Conservation (phyloP, 1,140 invertebrate genomes). For the Anadara kagoshimensis region DNA sequence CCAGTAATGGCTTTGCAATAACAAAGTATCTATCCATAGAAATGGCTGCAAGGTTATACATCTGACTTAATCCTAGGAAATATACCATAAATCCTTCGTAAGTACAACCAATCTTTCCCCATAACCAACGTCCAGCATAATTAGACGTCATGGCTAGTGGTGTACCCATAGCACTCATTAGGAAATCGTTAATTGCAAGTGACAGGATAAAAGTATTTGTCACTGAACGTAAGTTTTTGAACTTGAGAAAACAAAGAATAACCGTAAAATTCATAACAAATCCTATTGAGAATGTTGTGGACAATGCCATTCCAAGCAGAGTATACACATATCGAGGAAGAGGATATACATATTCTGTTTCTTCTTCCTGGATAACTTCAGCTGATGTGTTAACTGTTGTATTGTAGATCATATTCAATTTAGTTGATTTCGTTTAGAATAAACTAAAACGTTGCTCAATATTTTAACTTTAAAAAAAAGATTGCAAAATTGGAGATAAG, state of each 20-base stretch:
- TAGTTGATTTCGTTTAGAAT: no score
- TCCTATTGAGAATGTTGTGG: conserved; percentile 15
- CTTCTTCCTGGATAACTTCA: no score
- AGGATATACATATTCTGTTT: no score
- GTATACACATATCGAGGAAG: background rate
- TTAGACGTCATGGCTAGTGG: conserved; percentile 40
- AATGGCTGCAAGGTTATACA: conserved; percentile 55
- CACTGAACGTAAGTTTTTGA: conserved; percentile 55
- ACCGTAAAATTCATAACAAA: conserved; percentile 33
- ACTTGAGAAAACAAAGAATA: conserved; percentile 48
- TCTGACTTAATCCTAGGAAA: conserved; percentile 51
- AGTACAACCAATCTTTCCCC: conserved; percentile 42
- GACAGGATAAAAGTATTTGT: conserved; percentile 60
- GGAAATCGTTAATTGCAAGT: conserved; percentile 49
- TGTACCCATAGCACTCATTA: conserved; percentile 39
- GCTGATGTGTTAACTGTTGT: no score
- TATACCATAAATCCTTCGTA: conserved; percentile 55
- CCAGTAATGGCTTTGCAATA: conserved; percentile 53
- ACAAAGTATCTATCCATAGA: conserved; percentile 60
- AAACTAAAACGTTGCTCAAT: no score
- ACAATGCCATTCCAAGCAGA: conserved; percentile 5
- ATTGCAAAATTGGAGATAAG: no score
- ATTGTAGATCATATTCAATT: no score
- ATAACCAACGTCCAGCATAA: conserved; percentile 43
- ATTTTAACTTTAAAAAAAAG: no score